Conservation (phyloP, 30 jellyfish, hydroid and myxozoan species). For the Pelagia noctiluca region DNA sequence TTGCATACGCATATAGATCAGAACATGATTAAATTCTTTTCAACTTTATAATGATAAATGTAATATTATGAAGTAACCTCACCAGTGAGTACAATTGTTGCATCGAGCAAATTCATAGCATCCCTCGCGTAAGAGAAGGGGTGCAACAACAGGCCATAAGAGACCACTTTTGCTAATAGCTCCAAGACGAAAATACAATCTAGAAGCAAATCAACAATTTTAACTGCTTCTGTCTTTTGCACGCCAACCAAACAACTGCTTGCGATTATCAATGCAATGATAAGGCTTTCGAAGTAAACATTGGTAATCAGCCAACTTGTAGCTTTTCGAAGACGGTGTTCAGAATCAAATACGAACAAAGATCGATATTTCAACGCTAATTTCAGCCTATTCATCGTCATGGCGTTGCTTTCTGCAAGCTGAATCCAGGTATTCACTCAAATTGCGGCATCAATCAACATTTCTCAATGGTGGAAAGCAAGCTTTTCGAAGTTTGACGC, state of each 20-base stretch:
- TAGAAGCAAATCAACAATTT: conserved; percentile 15
- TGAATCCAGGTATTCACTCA: too few relatives aligned
- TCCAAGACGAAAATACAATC: conserved; percentile 63
- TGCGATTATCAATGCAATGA: conserved; percentile 29
- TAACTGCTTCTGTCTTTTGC: background rate
- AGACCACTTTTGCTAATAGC: conserved; percentile 60
- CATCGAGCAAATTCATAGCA: conserved; percentile 76
- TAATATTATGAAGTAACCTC: background rate
- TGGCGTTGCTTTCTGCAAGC: too few relatives aligned
- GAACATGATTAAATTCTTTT: background rate
- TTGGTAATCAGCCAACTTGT: conserved; percentile 46
- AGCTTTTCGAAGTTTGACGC: too few relatives aligned
- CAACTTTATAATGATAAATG: background rate
- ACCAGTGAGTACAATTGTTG: conserved; percentile 44
- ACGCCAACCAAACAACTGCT: conserved; percentile 54
- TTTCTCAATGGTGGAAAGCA: too few relatives aligned
- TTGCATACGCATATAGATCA: too few relatives aligned
- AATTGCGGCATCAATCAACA: too few relatives aligned
- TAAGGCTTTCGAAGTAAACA: conserved; percentile 25
- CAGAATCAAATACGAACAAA: conserved; percentile 49
- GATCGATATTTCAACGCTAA: conserved; percentile 48
- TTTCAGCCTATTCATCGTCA: background rate
- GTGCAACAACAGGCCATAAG: conserved; percentile 76
- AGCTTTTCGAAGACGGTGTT: conserved; percentile 38
- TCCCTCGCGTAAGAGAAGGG: conserved; percentile 76